These are phyloP conservation scores for Lamellibrachia luymesi DNA, from an alignment of 1,140 invertebrate species.

Conservation along the genomic window DNA sequence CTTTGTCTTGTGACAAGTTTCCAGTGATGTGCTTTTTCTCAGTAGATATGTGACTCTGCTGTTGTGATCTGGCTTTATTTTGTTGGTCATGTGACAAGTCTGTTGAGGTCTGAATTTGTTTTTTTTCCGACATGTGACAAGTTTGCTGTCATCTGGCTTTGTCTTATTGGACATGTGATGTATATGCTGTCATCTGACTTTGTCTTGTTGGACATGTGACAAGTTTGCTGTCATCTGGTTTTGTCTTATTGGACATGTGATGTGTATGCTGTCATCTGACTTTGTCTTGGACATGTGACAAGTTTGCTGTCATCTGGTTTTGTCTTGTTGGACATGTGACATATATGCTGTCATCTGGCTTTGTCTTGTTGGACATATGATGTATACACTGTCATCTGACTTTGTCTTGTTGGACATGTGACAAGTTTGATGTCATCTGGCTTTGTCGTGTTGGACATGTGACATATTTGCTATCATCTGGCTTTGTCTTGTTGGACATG, in stretches of 20 bases:
- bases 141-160: not conserved
- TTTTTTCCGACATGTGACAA: too few species aligned
- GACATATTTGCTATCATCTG: too few species aligned
- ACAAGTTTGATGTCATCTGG: not conserved
- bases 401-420: not conserved
- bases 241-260: not conserved
- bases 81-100: too few species aligned
- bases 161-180: constrained; percentile 1
- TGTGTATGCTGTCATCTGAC: not conserved
- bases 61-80: too few species aligned
- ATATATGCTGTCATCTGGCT: not conserved
- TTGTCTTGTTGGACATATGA: not conserved
- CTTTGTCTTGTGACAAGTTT: not conserved
- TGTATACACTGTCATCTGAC: not conserved
- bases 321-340: too few species aligned
- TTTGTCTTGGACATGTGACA: not conserved
- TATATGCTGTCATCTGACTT: not conserved
- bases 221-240: not conserved
- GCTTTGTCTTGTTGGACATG: too few species aligned
- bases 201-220: not conserved
- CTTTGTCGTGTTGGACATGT: not conserved
- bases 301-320: too few species aligned
- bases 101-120: too few species aligned
- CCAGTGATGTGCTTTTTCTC: too few species aligned
- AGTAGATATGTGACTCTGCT: too few species aligned